Conservation (phyloP, 2,888 invertebrate genomes). For the Hypomecis atomaria region DNA sequence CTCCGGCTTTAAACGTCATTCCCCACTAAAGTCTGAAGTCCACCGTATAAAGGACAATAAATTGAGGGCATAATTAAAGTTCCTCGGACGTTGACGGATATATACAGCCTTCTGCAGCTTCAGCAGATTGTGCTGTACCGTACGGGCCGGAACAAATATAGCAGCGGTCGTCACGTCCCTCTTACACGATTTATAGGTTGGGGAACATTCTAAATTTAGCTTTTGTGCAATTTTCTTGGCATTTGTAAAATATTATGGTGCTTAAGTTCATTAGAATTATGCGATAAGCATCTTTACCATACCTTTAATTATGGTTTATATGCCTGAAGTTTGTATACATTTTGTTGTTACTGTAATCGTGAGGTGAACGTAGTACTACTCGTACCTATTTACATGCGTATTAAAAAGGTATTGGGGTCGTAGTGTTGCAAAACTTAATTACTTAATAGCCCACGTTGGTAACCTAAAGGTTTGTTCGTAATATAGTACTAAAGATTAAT, state of each 20-base stretch:
- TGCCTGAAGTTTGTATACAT: neutral
- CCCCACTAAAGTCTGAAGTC: constrained; percentile 20
- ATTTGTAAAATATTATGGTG: constrained; percentile 16
- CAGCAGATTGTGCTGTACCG: constrained; percentile 59
- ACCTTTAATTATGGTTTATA: constrained; percentile 22
- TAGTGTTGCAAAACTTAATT: constrained; percentile 6
- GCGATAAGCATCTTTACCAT: constrained; percentile 12
- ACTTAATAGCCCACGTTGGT: constrained; percentile 1
- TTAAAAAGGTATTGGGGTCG: neutral
- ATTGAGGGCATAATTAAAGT: constrained; percentile 78
- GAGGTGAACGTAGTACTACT: neutral
- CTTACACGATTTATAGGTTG: constrained; percentile 51
- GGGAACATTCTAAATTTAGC: constrained; percentile 42
- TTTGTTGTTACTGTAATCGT: constrained; percentile 11
- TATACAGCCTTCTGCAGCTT: constrained; percentile 71
- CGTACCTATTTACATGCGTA: neutral
- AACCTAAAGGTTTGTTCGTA: neutral
- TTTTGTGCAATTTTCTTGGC: constrained; percentile 36
- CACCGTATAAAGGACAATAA: constrained; percentile 56
- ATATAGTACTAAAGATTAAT: constrained; percentile 1
- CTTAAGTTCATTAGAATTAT: constrained; percentile 7
- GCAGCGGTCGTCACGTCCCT: constrained; percentile 50
- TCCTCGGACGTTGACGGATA: constrained; percentile 79
- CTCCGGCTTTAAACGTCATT: constrained; percentile 1
- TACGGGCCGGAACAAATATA: constrained; percentile 66